Percentiles rank a stretch among this genome's conserved stretches.
These are phyloP conservation scores for Hirundo rustica DNA, from an alignment of 2,797 vertebrate genomes.

Conservation along the genomic window DNA sequence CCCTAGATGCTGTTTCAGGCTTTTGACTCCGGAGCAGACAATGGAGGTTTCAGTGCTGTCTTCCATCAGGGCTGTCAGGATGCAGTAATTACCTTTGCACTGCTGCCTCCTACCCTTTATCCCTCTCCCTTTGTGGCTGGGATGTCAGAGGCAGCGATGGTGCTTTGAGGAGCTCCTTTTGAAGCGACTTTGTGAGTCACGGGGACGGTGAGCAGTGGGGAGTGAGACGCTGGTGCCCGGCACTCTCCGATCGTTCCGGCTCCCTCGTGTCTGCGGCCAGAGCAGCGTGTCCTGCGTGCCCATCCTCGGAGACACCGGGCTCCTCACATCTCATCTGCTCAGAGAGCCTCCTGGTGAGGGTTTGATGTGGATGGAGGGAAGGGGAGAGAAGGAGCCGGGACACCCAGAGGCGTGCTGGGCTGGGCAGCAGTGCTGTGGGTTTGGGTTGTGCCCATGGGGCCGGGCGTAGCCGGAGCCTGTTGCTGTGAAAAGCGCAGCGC, in stretches of 20 bases:
- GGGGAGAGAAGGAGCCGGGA: neutral
- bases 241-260: neutral
- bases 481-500: accelerated
- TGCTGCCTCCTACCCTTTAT: conserved; percentile 22
- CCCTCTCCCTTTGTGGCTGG: conserved; percentile 6
- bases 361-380: neutral
- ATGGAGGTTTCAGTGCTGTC: neutral
- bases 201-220: neutral
- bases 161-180: conserved; percentile 49
- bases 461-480: neutral
- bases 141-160: neutral
- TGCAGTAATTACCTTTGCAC: conserved; percentile 9
- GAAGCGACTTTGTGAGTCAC: conserved; percentile 43
- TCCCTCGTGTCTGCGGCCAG: neutral
- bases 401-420: accelerated
- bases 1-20: neutral
- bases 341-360: neutral
- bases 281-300: accelerated
- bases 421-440: neutral
- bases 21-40: neutral
- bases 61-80: neutral
- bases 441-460: accelerated
- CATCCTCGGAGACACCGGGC: accelerated
- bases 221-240: accelerated
- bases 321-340: neutral